phyloP scores from a whole-genome alignment of 2,888 invertebrate genomes.

The Drosophila tanythrix region DNA sequence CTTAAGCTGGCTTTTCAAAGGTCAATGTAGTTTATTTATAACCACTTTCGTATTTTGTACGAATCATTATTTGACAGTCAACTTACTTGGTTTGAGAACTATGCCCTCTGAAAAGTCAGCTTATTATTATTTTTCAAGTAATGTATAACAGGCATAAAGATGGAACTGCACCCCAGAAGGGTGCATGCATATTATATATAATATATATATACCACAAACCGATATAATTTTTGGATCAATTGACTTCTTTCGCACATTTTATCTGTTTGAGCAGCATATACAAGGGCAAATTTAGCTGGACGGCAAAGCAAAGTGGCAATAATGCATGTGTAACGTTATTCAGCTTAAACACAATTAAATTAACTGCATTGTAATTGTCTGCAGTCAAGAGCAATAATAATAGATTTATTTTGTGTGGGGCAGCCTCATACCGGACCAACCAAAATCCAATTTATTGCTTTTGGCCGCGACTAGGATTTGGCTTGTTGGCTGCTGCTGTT shows the following conservation, averaged over 20 bases:
- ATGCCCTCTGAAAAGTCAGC: background rate
- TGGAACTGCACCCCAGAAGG: background rate
- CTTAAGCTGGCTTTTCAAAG: background rate
- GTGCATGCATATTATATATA: background rate
- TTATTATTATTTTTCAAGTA: too few species aligned
- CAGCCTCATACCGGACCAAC: conserved; percentile 16
- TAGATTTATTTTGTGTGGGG: conserved; percentile 49
- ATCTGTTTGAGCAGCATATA: background rate
- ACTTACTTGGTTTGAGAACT: background rate
- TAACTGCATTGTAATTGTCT: conserved; percentile 58
- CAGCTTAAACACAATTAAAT: conserved; percentile 58
- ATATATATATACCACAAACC: background rate
- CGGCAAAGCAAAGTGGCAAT: background rate
- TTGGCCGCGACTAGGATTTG: conserved; percentile 67
- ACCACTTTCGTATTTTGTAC: background rate
- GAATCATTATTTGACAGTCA: background rate
- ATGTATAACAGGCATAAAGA: background rate
- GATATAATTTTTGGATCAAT: background rate
- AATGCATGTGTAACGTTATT: conserved; percentile 24
- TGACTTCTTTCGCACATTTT: background rate
- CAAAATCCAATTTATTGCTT: conserved; percentile 74
- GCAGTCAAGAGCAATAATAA: conserved; percentile 51
- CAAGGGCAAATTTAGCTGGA: background rate
- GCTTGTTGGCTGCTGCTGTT: conserved; percentile 31
- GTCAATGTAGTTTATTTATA: background rate